These are phyloP conservation scores for Dasyornis broadbenti DNA, from an alignment of 2,113 vertebrate species.

Conservation along the genomic window DNA sequence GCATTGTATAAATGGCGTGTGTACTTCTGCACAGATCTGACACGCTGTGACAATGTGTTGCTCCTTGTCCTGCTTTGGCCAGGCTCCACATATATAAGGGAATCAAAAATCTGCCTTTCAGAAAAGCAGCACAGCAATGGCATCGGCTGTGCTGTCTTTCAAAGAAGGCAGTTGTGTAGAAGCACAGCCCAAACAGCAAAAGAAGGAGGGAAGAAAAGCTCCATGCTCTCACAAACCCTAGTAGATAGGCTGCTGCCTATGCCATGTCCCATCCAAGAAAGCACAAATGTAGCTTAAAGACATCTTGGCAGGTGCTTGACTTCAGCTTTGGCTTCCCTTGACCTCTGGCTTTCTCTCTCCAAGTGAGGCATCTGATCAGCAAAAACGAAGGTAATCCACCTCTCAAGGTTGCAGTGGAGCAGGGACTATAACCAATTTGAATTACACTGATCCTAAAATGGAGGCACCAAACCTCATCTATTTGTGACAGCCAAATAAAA, in stretches of 20 bases:
- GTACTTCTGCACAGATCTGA: not conserved
- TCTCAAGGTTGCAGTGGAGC: not conserved
- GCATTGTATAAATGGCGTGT: not conserved
- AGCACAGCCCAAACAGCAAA: not conserved
- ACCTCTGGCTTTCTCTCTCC: not conserved
- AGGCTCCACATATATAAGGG: not conserved
- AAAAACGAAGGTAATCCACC: not conserved
- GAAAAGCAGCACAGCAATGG: not conserved
- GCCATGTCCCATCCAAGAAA: not conserved
- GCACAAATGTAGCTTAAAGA: not conserved
- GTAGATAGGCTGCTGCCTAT: not conserved
- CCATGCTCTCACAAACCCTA: not conserved
- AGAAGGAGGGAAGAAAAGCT: not conserved
- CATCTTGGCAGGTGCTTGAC: not conserved
- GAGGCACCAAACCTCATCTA: not conserved
- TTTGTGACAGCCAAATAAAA: not conserved
- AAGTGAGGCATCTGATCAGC: not conserved
- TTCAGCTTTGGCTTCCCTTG: not conserved
- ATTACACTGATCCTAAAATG: not conserved
- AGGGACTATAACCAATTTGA: not conserved
- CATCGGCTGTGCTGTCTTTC: not conserved
- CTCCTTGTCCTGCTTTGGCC: not conserved
- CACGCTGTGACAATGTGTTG: rapidly evolving
- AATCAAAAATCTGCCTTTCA: not conserved
- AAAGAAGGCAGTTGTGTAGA: not conserved